A percentile compares a stretch with the other conserved stretches of the same genome.
phyloP scores from a whole-genome alignment of 2,113 vertebrate species.

The Morphnarchus princeps region DNA sequence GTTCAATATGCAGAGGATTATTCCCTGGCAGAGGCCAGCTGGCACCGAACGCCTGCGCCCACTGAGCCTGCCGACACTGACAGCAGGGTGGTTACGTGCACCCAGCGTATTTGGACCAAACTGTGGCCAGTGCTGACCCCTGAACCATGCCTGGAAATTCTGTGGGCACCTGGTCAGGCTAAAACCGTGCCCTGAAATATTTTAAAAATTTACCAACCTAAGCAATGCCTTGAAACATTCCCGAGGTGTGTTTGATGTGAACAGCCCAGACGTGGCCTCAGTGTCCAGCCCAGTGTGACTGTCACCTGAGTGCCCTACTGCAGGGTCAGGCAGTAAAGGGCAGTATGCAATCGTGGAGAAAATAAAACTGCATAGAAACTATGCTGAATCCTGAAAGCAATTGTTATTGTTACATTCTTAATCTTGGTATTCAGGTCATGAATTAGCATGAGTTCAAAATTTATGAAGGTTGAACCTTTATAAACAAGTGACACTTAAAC shows the following conservation, averaged over 20 bases:
- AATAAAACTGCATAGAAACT: neutral
- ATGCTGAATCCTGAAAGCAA: neutral
- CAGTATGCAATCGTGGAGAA: neutral
- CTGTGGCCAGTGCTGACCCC: accelerated
- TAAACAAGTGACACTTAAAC: neutral
- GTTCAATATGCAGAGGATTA: neutral
- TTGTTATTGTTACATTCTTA: neutral
- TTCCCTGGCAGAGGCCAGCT: neutral
- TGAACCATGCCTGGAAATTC: neutral
- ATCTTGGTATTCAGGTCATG: neutral
- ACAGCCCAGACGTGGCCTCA: accelerated
- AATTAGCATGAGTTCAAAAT: neutral
- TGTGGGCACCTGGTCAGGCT: neutral
- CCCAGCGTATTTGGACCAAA: accelerated
- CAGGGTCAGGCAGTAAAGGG: neutral
- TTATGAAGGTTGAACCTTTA: neutral
- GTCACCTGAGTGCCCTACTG: accelerated
- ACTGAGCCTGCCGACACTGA: neutral
- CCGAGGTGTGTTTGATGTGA: neutral
- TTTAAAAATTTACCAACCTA: neutral
- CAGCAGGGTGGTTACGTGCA: neutral
- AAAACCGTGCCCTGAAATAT: neutral
- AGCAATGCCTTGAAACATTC: neutral
- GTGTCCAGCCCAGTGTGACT: neutral
- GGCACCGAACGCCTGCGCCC: neutral